Base-by-base conservation (phyloP, 2,888 invertebrate species). In the Lycocerus yunnanus region DNA sequence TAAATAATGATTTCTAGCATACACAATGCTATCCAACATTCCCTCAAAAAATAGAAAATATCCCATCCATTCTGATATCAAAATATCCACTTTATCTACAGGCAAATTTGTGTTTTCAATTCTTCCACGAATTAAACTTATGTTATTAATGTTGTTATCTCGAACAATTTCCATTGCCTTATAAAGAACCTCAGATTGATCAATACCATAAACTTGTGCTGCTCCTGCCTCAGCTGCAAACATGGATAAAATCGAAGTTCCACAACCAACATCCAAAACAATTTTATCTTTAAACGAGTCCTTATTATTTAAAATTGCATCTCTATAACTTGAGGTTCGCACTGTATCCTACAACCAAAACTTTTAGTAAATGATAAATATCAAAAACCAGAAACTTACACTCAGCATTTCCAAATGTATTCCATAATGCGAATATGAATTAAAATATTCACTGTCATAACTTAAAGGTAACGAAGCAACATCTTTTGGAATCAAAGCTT, bases 1-100 rank as follows among this genome's bases (percentile, higher is more conserved):
- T 8, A 98, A 89, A 85, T 92, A 94, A 80, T 93, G 91, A 82
- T 98, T 93, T 82, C 97, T 90, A 0, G 97, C 96, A 86, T 94
- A 94, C 78, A 99, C 92, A 11, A 98, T 93, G 84, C 96, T 96
- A 84, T 98, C 97, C 74, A 98, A 86, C 98, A 99, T 99, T 63
- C 97, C 97, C 88, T 99, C 98, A 86, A 96, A 98, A 1, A 98
- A 88, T 59, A 99, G 89, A 85, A 98, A 98, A 86, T 99, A 99
- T 0, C 98, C 98, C 98, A 99, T 99, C 97, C 98, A 99, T 86
- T 99, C 98, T 0, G 98, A 98, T 3, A 99, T 93, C 79, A 99
- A 96, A 5, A 97, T 92, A 86, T 99, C 98, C 58, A 95, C 94
- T 86, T 94, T 93, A 71, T 93, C 92, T 58, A 90, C 88, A 0